phyloP scores from a whole-genome alignment of 2,888 invertebrate genomes.

The Ornithoptera alexandrae region DNA sequence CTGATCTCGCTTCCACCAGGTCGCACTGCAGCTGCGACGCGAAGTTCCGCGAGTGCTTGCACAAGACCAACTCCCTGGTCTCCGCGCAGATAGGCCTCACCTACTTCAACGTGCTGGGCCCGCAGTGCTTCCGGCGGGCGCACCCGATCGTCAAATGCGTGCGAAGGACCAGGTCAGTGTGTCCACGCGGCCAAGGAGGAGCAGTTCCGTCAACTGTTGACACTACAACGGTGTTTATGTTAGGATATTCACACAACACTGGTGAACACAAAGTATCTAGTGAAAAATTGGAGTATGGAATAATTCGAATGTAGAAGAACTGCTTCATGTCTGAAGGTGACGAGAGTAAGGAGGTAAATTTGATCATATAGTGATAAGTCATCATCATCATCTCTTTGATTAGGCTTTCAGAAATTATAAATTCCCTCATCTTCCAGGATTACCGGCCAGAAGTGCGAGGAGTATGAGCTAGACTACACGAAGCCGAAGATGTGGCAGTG shows the following conservation, averaged over 20 bases:
- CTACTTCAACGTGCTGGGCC: constrained; percentile 86
- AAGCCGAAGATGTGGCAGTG: constrained; percentile 79
- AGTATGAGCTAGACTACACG: constrained; percentile 75
- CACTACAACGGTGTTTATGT: too few species aligned
- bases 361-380: too few species aligned
- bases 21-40: constrained; percentile 86
- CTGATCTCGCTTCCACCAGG: constrained; percentile 55
- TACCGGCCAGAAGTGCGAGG: constrained; percentile 75
- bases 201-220: too few species aligned
- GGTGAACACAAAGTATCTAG: too few species aligned
- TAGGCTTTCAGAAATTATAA: too few species aligned
- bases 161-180: constrained; percentile 57
- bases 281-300: too few species aligned
- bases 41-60: constrained; percentile 84
- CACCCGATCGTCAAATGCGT: constrained; percentile 76
- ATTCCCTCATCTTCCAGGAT: constrained; percentile 49
- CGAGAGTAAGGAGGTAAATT: too few species aligned
- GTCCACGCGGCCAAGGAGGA: too few species aligned
- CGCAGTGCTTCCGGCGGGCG: constrained; percentile 84
- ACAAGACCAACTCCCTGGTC: constrained; percentile 74
- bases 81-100: constrained; percentile 82
- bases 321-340: too few species aligned
- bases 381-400: too few species aligned
- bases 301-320: too few species aligned
- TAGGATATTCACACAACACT: too few species aligned